A percentile compares a stretch with the other conserved stretches of the same genome.
These are phyloP conservation scores for Ligdia adustata DNA, from an alignment of 2,888 invertebrate genomes.

Conservation along the genomic window DNA sequence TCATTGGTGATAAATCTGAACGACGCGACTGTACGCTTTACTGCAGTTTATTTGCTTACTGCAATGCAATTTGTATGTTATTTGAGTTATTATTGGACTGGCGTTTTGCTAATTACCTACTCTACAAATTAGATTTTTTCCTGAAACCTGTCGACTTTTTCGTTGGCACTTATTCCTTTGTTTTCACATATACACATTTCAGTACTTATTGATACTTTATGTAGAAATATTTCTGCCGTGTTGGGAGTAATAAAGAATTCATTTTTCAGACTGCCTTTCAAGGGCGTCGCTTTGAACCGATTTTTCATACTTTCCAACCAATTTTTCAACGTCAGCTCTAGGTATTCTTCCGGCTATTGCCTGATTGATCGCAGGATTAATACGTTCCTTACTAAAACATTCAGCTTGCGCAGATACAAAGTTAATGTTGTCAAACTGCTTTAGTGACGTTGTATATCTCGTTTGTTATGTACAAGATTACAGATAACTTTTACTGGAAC, in stretches of 20 bases:
- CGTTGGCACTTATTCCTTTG: slow-evolving; percentile 3
- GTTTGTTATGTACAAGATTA: too few relatives aligned
- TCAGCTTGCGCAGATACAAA: slow-evolving; percentile 12
- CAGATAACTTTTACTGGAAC: too few relatives aligned
- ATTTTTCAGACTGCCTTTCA: slow-evolving; percentile 28
- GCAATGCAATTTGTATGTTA: slow-evolving; percentile 8
- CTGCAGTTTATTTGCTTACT: slow-evolving; percentile 2
- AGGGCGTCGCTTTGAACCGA: slow-evolving; percentile 34
- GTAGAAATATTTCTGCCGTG: slow-evolving; percentile 16
- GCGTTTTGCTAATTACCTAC: neutral
- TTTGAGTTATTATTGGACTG: neutral
- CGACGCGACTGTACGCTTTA: neutral
- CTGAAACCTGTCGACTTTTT: neutral
- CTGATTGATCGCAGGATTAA: slow-evolving; percentile 42
- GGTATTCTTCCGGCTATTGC: slow-evolving; percentile 40
- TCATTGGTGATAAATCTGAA: slow-evolving; percentile 9
- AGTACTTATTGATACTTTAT: slow-evolving; percentile 4
- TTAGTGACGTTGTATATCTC: slow-evolving; percentile 3
- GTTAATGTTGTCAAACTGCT: neutral
- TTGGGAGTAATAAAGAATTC: slow-evolving; percentile 26
- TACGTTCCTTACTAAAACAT: slow-evolving; percentile 31
- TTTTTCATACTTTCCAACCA: slow-evolving; percentile 43
- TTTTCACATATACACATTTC: slow-evolving; percentile 12
- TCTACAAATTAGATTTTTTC: neutral
- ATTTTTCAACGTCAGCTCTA: slow-evolving; percentile 46